Evolutionary conservation across 2,888 invertebrate genomes (phyloP), one percentile per base, ranked within the genome.

Genomic region (Morinoia aosen): DNA sequence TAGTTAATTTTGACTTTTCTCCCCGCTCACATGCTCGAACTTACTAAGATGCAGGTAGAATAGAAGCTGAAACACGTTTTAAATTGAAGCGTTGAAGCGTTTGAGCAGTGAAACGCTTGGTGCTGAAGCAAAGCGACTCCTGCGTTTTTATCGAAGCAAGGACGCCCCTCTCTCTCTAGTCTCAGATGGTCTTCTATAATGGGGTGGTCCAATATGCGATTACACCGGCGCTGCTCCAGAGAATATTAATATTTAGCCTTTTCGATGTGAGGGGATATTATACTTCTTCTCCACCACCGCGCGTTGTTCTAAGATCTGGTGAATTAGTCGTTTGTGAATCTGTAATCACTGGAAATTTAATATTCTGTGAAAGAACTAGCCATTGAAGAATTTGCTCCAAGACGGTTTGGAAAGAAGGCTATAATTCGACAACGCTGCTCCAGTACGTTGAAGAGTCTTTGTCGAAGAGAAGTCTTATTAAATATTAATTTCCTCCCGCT

Each of bases 231-330:
- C 39, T 39, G 90, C 48, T 90, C 90, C 16, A 2, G n/a, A 16
- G 40, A 39, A 90, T 90, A 90, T 90, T 90, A 90, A 90, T 90
- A 90, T 90, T 90, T 90, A 90, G 90, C 90, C 48, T 90, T 90
- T 90, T 90, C 90, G 40, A 90, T 39, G 40, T 14, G 39, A 90
- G 19, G 39, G 90, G 90, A 90, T 76, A 76, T 76, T 76, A 76
- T 76, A 33, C 76, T 76, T 76, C 76, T 76, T 33, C 33, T 76
- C 8, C 76, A 33, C 8, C 76, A 76, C 25, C 19, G 33, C 33
- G 76, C 33, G 76, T 76, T 16, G 25, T 33, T 76, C 76, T 76
- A 76, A 76, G 76, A 76, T 76, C 76, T 76, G 33, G 76, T 76
- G 25, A 76, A 76, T 76, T 76, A 76, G 76, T 76, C 76, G 76